Conservation (phyloP, 2,113 vertebrate species). For the Microcebus lehilahytsara region DNA sequence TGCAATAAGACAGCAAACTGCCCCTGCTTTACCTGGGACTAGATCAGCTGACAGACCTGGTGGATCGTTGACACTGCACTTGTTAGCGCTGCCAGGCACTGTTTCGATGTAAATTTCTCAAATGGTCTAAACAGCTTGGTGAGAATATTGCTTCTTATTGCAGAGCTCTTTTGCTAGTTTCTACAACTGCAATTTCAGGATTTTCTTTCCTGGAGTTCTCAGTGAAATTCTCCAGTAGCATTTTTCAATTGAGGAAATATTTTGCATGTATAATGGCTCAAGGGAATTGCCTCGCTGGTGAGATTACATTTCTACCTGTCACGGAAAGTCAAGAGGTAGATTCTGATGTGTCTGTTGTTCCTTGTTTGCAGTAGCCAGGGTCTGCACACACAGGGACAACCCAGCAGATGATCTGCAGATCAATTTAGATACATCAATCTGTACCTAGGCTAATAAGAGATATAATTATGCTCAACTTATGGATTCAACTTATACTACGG, state of each 20-base stretch:
- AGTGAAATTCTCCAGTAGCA: constrained; percentile 46
- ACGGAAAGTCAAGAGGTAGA: constrained; percentile 48
- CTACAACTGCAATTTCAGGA: constrained; percentile 12
- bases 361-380: background rate
- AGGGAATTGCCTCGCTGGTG: constrained; percentile 35
- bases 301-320: constrained; percentile 58
- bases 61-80: background rate
- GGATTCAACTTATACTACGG: background rate
- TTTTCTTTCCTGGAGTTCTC: constrained; percentile 50
- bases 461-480: background rate
- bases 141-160: constrained; percentile 48
- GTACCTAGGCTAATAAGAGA: background rate
- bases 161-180: constrained; percentile 25
- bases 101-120: constrained; percentile 63
- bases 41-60: constrained; percentile 23
- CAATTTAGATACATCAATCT: background rate
- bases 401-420: background rate
- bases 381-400: background rate
- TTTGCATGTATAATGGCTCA: constrained; percentile 66
- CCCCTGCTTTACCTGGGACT: constrained; percentile 13
- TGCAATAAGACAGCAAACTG: background rate
- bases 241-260: constrained; percentile 53
- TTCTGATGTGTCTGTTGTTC: constrained; percentile 1
- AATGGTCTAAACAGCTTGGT: constrained; percentile 2
- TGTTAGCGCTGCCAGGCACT: background rate